These are phyloP conservation scores for Tinea trinotella DNA, from an alignment of 2,888 invertebrate genomes.

Conservation along the genomic window DNA sequence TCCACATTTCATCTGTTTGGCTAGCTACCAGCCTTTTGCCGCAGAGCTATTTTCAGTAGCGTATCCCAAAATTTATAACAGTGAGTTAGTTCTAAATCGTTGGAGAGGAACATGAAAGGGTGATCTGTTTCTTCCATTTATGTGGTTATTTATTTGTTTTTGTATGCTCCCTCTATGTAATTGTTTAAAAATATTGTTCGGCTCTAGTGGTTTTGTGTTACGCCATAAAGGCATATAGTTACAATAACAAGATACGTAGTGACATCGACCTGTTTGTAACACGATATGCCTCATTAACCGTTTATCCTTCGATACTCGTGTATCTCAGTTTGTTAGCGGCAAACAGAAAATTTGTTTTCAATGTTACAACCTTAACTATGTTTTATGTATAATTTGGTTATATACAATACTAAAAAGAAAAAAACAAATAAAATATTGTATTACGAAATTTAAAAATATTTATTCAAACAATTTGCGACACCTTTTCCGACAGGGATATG, in stretches of 20 bases:
- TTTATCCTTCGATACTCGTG: too few species aligned
- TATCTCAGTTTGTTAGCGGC: background rate
- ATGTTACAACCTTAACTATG: too few species aligned
- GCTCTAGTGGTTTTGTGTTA: background rate
- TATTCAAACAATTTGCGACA: too few species aligned
- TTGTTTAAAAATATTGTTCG: background rate
- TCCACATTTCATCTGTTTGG: conserved; percentile 69
- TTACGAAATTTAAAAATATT: too few species aligned
- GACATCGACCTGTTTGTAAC: background rate
- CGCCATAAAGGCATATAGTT: background rate
- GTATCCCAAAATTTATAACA: conserved; percentile 64
- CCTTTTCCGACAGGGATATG: too few species aligned
- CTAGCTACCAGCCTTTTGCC: conserved; percentile 55
- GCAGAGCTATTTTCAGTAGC: conserved; percentile 62
- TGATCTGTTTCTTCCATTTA: conserved; percentile 18
- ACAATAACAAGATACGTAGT: background rate
- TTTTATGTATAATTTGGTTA: too few species aligned
- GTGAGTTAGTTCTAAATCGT: conserved; percentile 64
- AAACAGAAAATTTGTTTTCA: too few species aligned
- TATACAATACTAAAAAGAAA: too few species aligned
- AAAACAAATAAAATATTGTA: too few species aligned
- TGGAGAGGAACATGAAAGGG: conserved; percentile 34
- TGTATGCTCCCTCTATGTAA: background rate
- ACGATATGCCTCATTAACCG: too few species aligned
- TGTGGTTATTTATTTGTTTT: conserved; percentile 11